Percentiles rank a stretch among this genome's conserved stretches.
These are phyloP conservation scores for Acanthacorydalis orientalis DNA, from an alignment of 2,888 invertebrate species.

Conservation along the genomic window DNA sequence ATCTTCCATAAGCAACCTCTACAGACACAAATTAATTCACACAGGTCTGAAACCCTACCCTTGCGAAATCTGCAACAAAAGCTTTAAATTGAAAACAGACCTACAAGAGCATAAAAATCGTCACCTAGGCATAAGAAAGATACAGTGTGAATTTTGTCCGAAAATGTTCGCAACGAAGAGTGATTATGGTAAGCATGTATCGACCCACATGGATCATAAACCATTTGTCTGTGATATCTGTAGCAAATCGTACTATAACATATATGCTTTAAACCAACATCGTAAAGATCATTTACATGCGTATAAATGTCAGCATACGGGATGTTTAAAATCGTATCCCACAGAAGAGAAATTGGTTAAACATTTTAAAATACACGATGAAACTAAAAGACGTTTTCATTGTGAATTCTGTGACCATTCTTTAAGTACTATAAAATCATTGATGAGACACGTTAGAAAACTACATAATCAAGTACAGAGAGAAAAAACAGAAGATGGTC, in stretches of 20 bases:
- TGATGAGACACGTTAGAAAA: conserved; percentile 1
- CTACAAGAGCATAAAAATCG: conserved; percentile 4
- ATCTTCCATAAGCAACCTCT: conserved; percentile 3
- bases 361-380: conserved; percentile 3
- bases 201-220: conserved; percentile 5
- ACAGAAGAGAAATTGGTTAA: conserved; percentile 1
- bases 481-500: no score
- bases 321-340: conserved; percentile 1
- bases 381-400: neutral
- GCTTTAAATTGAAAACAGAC: conserved; percentile 3
- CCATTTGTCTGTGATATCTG: conserved; percentile 4
- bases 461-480: neutral
- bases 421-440: conserved; percentile 2
- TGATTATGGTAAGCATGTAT: conserved; percentile 5
- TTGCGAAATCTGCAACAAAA: conserved; percentile 4
- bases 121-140: conserved; percentile 3
- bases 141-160: conserved; percentile 4
- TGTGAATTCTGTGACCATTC: conserved; percentile 1
- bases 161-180: conserved; percentile 5
- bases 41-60: conserved; percentile 1
- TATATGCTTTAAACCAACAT: conserved; percentile 3
- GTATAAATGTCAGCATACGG: conserved; percentile 1
- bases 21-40: conserved; percentile 4
- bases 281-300: conserved; percentile 2
- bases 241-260: conserved; percentile 4